Conservation (phyloP, 2,888 invertebrate genomes). For the Zaprionus obscuricornis region DNA sequence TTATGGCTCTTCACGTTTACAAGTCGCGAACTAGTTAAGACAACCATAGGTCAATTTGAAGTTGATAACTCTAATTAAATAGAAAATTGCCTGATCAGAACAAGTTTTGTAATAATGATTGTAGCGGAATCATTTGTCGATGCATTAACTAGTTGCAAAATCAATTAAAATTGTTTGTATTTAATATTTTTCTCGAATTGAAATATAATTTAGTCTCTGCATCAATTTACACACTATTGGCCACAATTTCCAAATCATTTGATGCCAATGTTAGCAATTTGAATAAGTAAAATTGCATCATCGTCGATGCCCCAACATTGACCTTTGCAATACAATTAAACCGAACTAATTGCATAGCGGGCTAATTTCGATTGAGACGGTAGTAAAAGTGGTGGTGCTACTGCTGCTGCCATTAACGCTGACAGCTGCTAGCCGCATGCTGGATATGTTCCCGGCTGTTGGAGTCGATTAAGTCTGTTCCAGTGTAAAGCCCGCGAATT, state of each 20-base stretch:
- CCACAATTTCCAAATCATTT: conserved; percentile 20
- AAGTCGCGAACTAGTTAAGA: too few relatives aligned
- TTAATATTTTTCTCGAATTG: too few relatives aligned
- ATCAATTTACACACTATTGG: conserved; percentile 31
- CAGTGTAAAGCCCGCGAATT: conserved; percentile 40
- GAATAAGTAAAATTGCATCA: conserved; percentile 26
- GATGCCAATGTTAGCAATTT: conserved; percentile 26
- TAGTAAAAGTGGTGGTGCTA: conserved; percentile 16
- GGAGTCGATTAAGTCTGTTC: conserved; percentile 16
- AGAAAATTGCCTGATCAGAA: too few relatives aligned
- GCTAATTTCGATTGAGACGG: conserved; percentile 7
- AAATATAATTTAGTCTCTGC: conserved; percentile 10
- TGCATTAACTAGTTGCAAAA: background rate
- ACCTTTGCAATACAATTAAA: conserved; percentile 49
- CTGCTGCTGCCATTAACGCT: background rate
- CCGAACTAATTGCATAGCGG: conserved; percentile 34
- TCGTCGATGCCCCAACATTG: conserved; percentile 20
- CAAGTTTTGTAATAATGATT: too few relatives aligned
- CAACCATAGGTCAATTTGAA: too few relatives aligned
- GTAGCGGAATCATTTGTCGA: too few relatives aligned
- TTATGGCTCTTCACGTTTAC: too few relatives aligned
- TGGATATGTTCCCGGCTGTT: conserved; percentile 6
- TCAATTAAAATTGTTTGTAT: too few relatives aligned
- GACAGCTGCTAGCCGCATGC: conserved; percentile 18
- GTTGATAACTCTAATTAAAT: too few relatives aligned